Base-by-base conservation (phyloP, 2,888 invertebrate genomes). In the Cremastinae sp. region DNA sequence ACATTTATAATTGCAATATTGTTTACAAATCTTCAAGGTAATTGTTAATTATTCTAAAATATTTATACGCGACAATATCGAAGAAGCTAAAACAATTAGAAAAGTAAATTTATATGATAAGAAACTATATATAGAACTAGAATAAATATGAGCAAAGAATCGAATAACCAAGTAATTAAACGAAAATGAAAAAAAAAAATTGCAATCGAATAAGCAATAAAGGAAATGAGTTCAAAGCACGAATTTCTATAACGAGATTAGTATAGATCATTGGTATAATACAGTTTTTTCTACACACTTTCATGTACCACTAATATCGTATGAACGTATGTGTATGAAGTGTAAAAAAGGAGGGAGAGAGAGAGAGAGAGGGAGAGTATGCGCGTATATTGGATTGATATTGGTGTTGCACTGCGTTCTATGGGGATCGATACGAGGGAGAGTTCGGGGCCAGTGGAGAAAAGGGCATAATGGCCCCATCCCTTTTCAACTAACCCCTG, bases 401-500 rank as follows among this genome's bases (percentile, higher is more conserved):
- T 7, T 66, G 65, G 14, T 65, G 62, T 69, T 61, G 74, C 54
- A 73, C 75, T 76, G 78, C 70, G 72, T 69, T 74, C 75, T 75
- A 64, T 79, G 75, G 45, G 65, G 69, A 79, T 74, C 68, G 70
- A 78, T 77, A 72, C 76, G 69, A 74, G 73, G 61, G 76, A 73
- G 74, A 77, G 82, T 82, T 81, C 75, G 78, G 54, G 74, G 78
- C 77, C 72, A 78, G 78, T 69, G 74, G 75, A 78, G 78, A 80
- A 82, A 84, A 83, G 83, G 80, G 80, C 74, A 81, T 82, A 83
- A 82, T 84, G 81, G 81, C 74, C 79, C 79, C 80, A 78, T 73
- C 75, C 79, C 77, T 73, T 51, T 54, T 53, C 53, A 70, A 53
- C 49, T 20, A 58, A 20, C 51, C 62, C 38, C 56, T 47, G 12